Conservation (phyloP, 2,113 vertebrate species). For the Charina bottae region DNA sequence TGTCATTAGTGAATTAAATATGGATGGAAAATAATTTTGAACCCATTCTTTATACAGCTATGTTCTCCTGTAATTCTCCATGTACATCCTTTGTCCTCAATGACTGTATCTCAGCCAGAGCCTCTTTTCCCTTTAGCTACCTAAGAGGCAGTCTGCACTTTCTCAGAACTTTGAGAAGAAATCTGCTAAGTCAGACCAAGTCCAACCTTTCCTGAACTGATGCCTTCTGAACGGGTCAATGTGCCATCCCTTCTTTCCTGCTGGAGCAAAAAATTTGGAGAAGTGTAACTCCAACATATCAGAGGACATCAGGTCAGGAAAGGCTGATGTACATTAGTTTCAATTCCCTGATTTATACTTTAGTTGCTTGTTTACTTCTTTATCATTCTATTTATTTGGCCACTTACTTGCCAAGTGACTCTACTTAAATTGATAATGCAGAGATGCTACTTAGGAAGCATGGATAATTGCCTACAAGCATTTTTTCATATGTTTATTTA, state of each 20-base stretch:
- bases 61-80: not conserved
- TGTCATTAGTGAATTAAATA: not conserved
- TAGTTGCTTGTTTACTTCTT: not conserved
- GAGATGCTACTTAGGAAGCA: not conserved
- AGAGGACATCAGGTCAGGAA: not conserved
- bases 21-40: not conserved
- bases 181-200: not conserved
- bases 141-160: not conserved
- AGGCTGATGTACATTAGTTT: not conserved
- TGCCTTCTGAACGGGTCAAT: not conserved
- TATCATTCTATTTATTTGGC: not conserved
- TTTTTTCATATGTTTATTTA: not conserved
- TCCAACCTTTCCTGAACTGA: not conserved
- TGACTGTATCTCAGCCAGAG: too few relatives aligned
- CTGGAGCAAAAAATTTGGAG: not conserved
- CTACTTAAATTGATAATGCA: not conserved
- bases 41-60: not conserved
- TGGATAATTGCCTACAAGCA: not conserved
- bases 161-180: not conserved
- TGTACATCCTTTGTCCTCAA: too few relatives aligned
- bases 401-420: not conserved
- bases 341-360: not conserved
- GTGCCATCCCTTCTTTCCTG: not conserved
- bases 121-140: not conserved
- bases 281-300: not conserved